These are phyloP conservation scores for Sebastes cheni DNA, from an alignment of 2,797 vertebrate genomes.

Conservation along the genomic window DNA sequence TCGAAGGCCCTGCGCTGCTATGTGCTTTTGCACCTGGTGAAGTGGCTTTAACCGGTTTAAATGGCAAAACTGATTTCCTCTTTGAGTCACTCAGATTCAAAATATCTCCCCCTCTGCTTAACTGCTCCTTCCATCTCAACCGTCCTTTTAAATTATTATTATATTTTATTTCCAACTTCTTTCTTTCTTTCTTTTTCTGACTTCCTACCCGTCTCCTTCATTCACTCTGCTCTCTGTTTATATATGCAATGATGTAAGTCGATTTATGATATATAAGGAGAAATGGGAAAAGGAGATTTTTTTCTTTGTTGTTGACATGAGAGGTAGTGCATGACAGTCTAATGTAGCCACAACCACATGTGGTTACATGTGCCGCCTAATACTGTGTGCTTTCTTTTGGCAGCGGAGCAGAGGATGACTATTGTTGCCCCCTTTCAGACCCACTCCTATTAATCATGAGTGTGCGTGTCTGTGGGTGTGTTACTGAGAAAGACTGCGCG, in stretches of 20 bases:
- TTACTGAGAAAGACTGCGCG: conserved; percentile 32
- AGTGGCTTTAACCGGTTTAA: conserved; percentile 51
- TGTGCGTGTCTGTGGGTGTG: conserved; percentile 36
- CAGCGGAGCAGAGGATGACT: conserved; percentile 59
- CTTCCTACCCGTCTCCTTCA: not conserved
- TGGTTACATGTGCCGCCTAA: conserved; percentile 47
- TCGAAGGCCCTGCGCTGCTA: conserved; percentile 21
- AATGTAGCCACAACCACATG: conserved; percentile 52
- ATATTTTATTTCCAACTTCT: not conserved
- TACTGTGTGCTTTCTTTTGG: conserved; percentile 58
- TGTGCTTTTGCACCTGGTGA: conserved; percentile 65
- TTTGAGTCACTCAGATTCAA: conserved; percentile 26
- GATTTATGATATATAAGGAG: conserved; percentile 24
- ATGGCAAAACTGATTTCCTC: conserved; percentile 48
- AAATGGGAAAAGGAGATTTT: conserved; percentile 5
- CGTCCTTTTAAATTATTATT: not conserved
- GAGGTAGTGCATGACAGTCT: conserved; percentile 45
- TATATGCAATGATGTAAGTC: conserved; percentile 16
- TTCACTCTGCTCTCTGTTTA: conserved; percentile 13
- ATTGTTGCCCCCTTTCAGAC: conserved; percentile 58
- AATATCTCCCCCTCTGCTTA: conserved; percentile 18
- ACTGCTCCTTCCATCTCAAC: not conserved
- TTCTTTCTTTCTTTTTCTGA: not conserved
- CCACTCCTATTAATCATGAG: conserved; percentile 63
- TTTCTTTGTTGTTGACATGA: conserved; percentile 48